A percentile compares a stretch with the other conserved stretches of the same genome.
Conservation (phyloP, 2,797 vertebrate species). For the Tapirus indicus region DNA sequence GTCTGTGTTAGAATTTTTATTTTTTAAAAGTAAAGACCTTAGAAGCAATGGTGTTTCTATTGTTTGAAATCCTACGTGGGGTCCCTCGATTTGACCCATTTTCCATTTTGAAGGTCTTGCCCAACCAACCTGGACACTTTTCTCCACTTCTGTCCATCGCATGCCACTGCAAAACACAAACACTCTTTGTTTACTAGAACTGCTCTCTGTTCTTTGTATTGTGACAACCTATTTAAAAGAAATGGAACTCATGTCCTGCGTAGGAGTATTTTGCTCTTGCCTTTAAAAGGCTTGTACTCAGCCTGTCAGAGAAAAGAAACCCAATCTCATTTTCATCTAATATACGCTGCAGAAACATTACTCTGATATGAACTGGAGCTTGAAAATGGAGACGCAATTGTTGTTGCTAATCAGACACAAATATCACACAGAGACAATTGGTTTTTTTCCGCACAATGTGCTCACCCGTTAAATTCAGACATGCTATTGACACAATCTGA, state of each 20-base stretch:
- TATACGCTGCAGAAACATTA: slow-evolving; percentile 7
- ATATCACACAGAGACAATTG: slow-evolving; percentile 46
- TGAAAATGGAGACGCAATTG: slow-evolving; percentile 60
- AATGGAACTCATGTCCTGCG: neutral
- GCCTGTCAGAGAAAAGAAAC: slow-evolving; percentile 55
- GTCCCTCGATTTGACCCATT: neutral
- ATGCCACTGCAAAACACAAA: neutral
- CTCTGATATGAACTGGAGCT: slow-evolving; percentile 37
- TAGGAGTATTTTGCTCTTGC: slow-evolving; percentile 71
- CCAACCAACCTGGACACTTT: neutral
- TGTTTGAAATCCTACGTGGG: neutral
- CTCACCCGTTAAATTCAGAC: slow-evolving; percentile 35
- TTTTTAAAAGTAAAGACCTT: neutral
- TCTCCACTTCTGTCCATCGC: neutral
- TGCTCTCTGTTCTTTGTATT: neutral
- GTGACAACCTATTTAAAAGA: slow-evolving; percentile 4
- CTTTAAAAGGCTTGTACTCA: slow-evolving; percentile 64
- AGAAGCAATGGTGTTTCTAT: neutral
- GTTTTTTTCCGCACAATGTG: slow-evolving; percentile 40
- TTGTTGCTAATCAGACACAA: slow-evolving; percentile 64
- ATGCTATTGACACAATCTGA: neutral
- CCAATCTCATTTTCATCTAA: slow-evolving; percentile 35
- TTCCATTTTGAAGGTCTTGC: neutral
- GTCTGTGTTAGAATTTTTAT: neutral
- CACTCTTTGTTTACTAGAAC: neutral